phyloP scores from a whole-genome alignment of 2,797 vertebrate genomes.

The Pyrocephalus nanus region DNA sequence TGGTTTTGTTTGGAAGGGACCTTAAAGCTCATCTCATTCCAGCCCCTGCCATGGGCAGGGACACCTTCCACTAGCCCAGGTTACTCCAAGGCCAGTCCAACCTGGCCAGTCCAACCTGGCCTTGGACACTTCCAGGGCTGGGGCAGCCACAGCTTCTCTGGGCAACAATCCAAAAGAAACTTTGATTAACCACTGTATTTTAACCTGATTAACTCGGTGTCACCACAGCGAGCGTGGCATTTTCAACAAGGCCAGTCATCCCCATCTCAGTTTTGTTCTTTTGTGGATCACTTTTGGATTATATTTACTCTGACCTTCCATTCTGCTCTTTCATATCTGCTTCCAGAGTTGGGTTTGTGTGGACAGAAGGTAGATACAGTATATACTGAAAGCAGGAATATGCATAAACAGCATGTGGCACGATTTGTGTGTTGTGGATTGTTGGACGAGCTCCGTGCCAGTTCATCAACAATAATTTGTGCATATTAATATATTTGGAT shows the following conservation, averaged over 20 bases:
- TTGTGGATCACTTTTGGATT: slow-evolving; percentile 43
- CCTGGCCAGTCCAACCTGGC: neutral
- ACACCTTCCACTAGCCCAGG: neutral
- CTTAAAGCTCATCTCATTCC: neutral
- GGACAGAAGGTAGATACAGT: slow-evolving; percentile 49
- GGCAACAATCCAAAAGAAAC: neutral
- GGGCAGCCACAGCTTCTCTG: neutral
- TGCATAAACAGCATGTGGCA: slow-evolving; percentile 57
- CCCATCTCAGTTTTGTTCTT: slow-evolving; percentile 56
- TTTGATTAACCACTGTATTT: neutral
- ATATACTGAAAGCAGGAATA: neutral
- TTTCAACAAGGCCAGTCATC: slow-evolving; percentile 8
- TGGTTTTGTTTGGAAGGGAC: neutral
- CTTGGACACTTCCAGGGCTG: neutral
- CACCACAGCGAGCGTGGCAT: neutral
- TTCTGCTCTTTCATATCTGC: slow-evolving; percentile 7
- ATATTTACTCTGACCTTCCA: slow-evolving; percentile 58
- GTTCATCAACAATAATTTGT: slow-evolving; percentile 58
- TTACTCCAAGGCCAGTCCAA: rapidly evolving
- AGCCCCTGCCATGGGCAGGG: neutral
- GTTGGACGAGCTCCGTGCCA: slow-evolving; percentile 37
- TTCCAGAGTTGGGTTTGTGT: slow-evolving; percentile 18
- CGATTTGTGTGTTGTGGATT: slow-evolving; percentile 47
- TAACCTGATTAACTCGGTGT: neutral
- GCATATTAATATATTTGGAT: slow-evolving; percentile 62